A percentile compares a stretch with the other conserved stretches of the same genome.
Evolutionary conservation across 2,888 invertebrate species (phyloP).

Genomic region (Apodemia mormo): DNA sequence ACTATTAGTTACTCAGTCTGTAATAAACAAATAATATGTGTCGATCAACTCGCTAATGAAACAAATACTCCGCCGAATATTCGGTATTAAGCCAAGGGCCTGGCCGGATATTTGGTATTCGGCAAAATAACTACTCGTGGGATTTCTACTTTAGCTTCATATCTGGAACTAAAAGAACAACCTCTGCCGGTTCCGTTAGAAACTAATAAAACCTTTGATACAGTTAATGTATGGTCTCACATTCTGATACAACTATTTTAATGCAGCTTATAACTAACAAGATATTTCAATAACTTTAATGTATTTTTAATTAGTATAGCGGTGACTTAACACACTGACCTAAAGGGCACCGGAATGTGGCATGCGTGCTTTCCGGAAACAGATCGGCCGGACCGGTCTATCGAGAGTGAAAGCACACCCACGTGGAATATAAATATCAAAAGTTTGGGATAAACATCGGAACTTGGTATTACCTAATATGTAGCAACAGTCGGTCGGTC

Average conservation of each 20-base stretch:
- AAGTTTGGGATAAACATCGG: constrained; percentile 7
- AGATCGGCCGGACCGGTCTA: constrained; percentile 46
- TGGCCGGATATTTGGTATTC: too few species aligned
- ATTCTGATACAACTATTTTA: constrained; percentile 2
- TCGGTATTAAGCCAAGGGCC: too few species aligned
- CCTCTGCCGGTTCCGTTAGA: too few species aligned
- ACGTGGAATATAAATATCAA: not conserved
- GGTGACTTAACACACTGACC: constrained; percentile 12
- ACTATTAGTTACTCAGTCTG: too few species aligned
- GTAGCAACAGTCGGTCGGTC: not conserved
- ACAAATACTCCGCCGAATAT: too few species aligned
- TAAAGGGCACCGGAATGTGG: constrained; percentile 28
- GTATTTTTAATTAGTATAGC: constrained; percentile 10
- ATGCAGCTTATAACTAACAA: constrained; percentile 9
- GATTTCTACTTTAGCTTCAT: too few species aligned
- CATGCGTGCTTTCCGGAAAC: constrained; percentile 42
- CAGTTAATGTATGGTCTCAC: not conserved
- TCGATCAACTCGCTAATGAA: too few species aligned
- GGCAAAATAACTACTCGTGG: too few species aligned
- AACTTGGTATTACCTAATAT: constrained; percentile 12
- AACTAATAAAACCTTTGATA: not conserved
- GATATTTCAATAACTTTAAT: constrained; percentile 7
- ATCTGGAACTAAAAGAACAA: too few species aligned
- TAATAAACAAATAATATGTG: too few species aligned
- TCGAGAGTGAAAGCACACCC: constrained; percentile 55